Conservation (phyloP, 1,140 invertebrate species). For the Papilio aristodemus region DNA sequence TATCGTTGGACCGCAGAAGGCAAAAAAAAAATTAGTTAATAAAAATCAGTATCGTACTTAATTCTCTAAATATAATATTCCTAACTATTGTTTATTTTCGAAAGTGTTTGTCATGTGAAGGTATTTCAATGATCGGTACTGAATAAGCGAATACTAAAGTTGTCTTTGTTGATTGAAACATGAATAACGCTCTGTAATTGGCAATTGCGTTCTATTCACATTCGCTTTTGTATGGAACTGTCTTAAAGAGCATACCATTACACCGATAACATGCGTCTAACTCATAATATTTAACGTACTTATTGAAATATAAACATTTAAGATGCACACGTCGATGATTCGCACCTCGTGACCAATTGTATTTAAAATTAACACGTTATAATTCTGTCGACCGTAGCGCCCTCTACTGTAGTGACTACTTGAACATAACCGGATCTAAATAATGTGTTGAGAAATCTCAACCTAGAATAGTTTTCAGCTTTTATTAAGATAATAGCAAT, state of each 20-base stretch:
- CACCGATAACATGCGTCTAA: slow-evolving; percentile 5
- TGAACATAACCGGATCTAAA: not conserved
- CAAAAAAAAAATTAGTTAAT: no score
- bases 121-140: not conserved
- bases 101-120: slow-evolving; percentile 19
- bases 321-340: slow-evolving; percentile 51
- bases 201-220: slow-evolving; percentile 16
- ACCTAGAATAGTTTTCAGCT: no score
- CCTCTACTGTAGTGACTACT: not conserved
- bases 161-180: slow-evolving; percentile 19
- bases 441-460: not conserved
- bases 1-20: no score
- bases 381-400: slow-evolving; percentile 12
- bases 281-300: slow-evolving; percentile 44
- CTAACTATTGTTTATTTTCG: not conserved
- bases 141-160: not conserved
- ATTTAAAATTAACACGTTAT: slow-evolving; percentile 51
- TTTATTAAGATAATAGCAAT: no score
- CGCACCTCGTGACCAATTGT: slow-evolving; percentile 47
- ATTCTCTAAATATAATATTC: no score
- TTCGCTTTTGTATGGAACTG: not conserved
- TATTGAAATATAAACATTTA: slow-evolving; percentile 53
- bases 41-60: no score
- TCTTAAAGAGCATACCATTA: not conserved
- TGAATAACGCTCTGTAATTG: slow-evolving; percentile 14